Base-by-base conservation (phyloP, 2,888 invertebrate species). In the Cheilosia vulpina region DNA sequence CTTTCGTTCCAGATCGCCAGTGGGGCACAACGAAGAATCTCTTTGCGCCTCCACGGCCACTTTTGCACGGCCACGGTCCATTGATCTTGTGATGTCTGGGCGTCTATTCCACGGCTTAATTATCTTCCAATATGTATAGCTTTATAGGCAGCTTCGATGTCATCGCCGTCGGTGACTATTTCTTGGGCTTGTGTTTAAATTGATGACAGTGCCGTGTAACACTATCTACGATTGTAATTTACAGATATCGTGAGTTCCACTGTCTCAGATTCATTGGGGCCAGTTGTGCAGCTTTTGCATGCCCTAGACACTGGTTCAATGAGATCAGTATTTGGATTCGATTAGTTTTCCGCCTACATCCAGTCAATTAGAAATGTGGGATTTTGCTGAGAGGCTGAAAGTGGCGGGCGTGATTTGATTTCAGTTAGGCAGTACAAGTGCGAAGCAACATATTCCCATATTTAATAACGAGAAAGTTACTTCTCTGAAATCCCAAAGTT, bases 1-100 rank as follows among this genome's bases (percentile, higher is more conserved):
- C 72, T 65, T 57, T 71, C 55, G 78, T 58, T 78, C 78, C 31
- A 71, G 55, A 63, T 78, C 38, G n/a, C 21, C 57, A 63, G 41
- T 65, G 50, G 41, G 47, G 63, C 71, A 71, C 50, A 19, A 58
- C 62, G 52, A 57, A 58, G 41, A 19, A 53, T 60, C n/a, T 34
- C 47, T 19, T 38, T 57, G 2, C n/a, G 52, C 31, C 72, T 52
- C 24, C 17, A 31, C 17, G 21, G 27, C 43, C 34, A 47, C 34
- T 52, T 52, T 52, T 62, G 34, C 68, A 47, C 60, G 53, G 55
- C 11, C 60, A 68, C 15, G 53, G 68, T 69, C 68, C 31, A 62
- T 77, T 68, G 77, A 55, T 69, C 52, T 21, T 60, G 21, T 66
- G 45, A 47, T 75, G 75, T 65, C 65, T 75, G 57, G 50, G 6